Evolutionary conservation across 2,888 invertebrate species (phyloP).

Genomic region (Drosophila helvetica): DNA sequence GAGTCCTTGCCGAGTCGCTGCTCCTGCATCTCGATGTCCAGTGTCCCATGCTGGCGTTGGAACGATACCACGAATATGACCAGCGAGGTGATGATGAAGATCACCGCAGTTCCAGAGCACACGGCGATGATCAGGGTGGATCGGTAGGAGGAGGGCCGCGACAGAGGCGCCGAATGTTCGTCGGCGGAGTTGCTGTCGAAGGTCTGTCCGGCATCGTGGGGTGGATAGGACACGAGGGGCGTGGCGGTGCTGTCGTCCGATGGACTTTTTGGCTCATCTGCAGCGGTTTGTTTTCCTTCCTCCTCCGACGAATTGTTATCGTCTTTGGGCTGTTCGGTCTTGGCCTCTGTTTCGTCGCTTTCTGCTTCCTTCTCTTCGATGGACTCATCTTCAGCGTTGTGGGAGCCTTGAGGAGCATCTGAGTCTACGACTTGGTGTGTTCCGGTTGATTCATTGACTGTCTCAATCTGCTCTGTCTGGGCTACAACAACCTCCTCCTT

Average conservation of each 20-base stretch:
- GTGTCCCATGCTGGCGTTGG: conserved; percentile 80
- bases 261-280: conserved; percentile 50
- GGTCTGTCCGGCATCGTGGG: conserved; percentile 73
- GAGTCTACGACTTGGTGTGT: neutral
- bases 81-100: conserved; percentile 77
- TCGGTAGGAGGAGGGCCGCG: conserved; percentile 57
- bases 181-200: conserved; percentile 77
- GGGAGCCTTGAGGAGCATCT: neutral
- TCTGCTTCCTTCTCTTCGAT: conserved; percentile 19
- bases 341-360: conserved; percentile 6
- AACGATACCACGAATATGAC: conserved; percentile 78
- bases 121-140: conserved; percentile 75
- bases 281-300: conserved; percentile 46
- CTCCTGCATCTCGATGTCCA: conserved; percentile 83
- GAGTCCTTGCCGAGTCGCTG: conserved; percentile 80
- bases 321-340: conserved; percentile 16
- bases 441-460: neutral
- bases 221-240: conserved; percentile 70
- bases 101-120: conserved; percentile 74
- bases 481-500: neutral
- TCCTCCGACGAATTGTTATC: conserved; percentile 54
- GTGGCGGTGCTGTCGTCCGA: conserved; percentile 68
- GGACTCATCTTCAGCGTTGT: conserved; percentile 19
- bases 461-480: conserved; percentile 2
- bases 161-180: conserved; percentile 73